Evolutionary conservation across 1,140 invertebrate genomes (phyloP).

Genomic region (Meloidogyne hapla): DNA sequence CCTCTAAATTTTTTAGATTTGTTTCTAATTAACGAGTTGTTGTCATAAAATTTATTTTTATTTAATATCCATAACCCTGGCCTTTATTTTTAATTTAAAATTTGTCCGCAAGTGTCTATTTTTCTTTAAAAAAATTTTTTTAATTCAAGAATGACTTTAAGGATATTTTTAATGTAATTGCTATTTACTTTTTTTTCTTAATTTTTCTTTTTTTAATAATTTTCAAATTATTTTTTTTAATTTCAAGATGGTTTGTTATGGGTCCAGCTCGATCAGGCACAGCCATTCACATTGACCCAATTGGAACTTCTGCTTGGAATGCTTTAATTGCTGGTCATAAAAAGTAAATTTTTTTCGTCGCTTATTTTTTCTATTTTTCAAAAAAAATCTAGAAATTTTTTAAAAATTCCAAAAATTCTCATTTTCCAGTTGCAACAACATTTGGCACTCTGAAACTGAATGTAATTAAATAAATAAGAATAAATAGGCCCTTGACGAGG

Average conservation of each 20-base stretch:
- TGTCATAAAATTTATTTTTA: too few relatives aligned
- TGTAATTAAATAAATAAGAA: constrained; percentile 1
- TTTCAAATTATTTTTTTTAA: constrained; percentile 36
- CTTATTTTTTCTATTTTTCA: too few relatives aligned
- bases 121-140: too few relatives aligned
- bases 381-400: background rate
- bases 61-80: background rate
- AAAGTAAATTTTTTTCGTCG: too few relatives aligned
- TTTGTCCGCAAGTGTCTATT: background rate
- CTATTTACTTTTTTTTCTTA: too few relatives aligned
- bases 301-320: constrained; percentile 99
- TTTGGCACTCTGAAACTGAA: background rate
- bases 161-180: too few relatives aligned
- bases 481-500: background rate
- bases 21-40: too few relatives aligned
- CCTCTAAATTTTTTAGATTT: too few relatives aligned
- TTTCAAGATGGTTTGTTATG: constrained; percentile 80
- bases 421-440: background rate
- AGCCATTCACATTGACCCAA: constrained; percentile 96
- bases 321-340: constrained; percentile 91
- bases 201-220: constrained; percentile 3
- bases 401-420: background rate
- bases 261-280: constrained; percentile 93
- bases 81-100: background rate
- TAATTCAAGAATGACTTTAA: too few relatives aligned